Percentiles rank a stretch among this genome's conserved stretches.
These are phyloP conservation scores for Smutsia temminckii DNA, from an alignment of 2,797 vertebrate species.

Conservation along the genomic window DNA sequence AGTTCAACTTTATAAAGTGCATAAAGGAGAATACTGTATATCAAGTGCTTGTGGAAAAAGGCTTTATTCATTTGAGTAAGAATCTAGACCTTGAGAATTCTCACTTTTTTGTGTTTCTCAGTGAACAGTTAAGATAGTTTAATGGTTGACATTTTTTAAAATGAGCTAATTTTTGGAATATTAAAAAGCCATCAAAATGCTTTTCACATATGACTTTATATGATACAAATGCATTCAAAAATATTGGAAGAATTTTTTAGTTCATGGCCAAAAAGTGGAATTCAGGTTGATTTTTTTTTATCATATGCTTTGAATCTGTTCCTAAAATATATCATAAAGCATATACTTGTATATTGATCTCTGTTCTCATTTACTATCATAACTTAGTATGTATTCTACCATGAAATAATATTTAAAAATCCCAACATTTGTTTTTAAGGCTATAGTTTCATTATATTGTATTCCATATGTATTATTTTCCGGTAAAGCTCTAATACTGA, in stretches of 20 bases:
- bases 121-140: not conserved
- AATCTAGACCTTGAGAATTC: slow-evolving; percentile 42
- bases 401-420: slow-evolving; percentile 21
- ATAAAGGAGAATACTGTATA: slow-evolving; percentile 38
- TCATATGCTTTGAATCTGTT: not conserved
- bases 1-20: slow-evolving; percentile 50
- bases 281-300: not conserved
- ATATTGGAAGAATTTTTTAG: not conserved
- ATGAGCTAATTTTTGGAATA: not conserved
- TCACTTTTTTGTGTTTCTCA: not conserved
- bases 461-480: not conserved
- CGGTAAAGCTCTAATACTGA: not conserved
- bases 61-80: slow-evolving; percentile 23
- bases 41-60: slow-evolving; percentile 30
- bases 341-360: not conserved
- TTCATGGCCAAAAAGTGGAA: not conserved
- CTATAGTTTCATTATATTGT: not conserved
- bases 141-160: slow-evolving; percentile 24
- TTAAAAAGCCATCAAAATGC: slow-evolving; percentile 1
- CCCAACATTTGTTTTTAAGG: not conserved
- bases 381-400: not conserved
- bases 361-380: not conserved
- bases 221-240: not conserved
- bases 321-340: slow-evolving; percentile 10
- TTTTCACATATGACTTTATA: not conserved